Conservation (phyloP, 2,888 invertebrate genomes). For the Micropterix aruncella region DNA sequence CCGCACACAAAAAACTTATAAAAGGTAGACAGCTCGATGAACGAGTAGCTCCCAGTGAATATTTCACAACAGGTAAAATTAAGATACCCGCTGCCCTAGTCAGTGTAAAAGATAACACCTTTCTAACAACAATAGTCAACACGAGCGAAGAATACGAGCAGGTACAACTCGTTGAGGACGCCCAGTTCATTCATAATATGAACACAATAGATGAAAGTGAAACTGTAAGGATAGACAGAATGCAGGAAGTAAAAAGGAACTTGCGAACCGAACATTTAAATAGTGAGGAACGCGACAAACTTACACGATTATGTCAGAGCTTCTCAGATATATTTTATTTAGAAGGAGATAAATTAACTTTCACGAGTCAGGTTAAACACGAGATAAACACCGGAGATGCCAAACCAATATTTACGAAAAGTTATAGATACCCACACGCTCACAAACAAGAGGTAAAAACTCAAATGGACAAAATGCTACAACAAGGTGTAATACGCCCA, state of each 20-base stretch:
- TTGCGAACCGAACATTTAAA: conserved; percentile 1
- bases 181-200: neutral
- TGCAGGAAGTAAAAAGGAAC: neutral
- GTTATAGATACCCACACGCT: conserved; percentile 12
- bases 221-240: neutral
- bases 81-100: neutral
- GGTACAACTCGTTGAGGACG: neutral
- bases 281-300: neutral
- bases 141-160: neutral
- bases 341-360: conserved; percentile 8
- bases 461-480: conserved; percentile 4
- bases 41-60: too few species aligned
- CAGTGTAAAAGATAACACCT: neutral
- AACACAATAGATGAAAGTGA: neutral
- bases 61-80: too few species aligned
- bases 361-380: conserved; percentile 12
- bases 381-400: conserved; percentile 12
- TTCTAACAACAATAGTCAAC: neutral
- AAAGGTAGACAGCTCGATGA: too few species aligned
- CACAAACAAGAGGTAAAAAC: conserved; percentile 1
- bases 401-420: conserved; percentile 11
- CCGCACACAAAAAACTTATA: too few species aligned
- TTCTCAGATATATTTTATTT: conserved; percentile 9
- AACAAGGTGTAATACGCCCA: conserved; percentile 12
- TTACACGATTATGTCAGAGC: neutral